Percentiles rank a stretch among this genome's conserved stretches.
phyloP scores from a whole-genome alignment of 2,797 vertebrate species.

The Ciconia nigra region DNA sequence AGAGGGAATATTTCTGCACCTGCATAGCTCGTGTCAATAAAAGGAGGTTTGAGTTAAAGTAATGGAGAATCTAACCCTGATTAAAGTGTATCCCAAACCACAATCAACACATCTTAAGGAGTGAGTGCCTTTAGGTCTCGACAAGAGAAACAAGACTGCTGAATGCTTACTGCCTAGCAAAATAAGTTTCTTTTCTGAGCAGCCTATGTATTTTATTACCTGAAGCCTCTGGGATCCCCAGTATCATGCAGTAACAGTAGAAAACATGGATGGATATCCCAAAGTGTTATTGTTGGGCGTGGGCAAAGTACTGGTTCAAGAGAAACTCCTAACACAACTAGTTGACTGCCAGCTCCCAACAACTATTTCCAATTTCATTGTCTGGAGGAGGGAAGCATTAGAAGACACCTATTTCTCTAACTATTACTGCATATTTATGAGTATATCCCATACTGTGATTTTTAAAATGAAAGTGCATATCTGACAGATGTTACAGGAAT shows the following conservation, averaged over 20 bases:
- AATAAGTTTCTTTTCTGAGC: background rate
- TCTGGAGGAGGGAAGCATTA: background rate
- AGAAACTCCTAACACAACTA: background rate
- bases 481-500: background rate
- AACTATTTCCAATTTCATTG: background rate
- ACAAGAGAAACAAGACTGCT: background rate
- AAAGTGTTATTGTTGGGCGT: background rate
- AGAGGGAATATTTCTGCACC: background rate
- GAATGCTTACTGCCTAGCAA: background rate
- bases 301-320: background rate
- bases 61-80: conserved; percentile 35
- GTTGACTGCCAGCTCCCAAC: background rate
- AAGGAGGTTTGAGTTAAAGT: background rate
- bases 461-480: background rate
- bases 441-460: background rate
- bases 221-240: background rate
- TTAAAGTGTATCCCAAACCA: background rate
- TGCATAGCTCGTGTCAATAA: background rate
- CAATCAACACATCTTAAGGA: background rate
- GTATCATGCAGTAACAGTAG: background rate
- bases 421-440: background rate
- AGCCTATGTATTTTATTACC: background rate
- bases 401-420: background rate
- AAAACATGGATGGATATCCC: background rate
- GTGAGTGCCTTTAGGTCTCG: background rate